Conservation (phyloP, 2,888 invertebrate genomes). For the Cryptosula pallasiana region DNA sequence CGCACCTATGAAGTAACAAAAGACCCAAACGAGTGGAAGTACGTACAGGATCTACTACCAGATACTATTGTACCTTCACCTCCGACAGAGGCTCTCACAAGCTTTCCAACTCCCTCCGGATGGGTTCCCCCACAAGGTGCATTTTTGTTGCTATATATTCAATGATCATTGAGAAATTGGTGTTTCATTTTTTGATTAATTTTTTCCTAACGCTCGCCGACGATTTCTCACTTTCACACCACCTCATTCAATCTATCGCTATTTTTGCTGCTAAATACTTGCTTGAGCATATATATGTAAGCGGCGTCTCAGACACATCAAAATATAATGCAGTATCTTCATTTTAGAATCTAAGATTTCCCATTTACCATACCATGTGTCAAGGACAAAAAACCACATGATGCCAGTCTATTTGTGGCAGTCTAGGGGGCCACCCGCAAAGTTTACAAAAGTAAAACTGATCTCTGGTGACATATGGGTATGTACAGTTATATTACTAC, state of each 20-base stretch:
- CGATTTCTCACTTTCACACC: neutral
- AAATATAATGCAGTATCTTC: neutral
- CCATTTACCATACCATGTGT: neutral
- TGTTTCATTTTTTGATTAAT: neutral
- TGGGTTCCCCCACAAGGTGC: constrained; percentile 13
- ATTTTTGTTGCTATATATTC: neutral
- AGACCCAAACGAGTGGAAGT: constrained; percentile 11
- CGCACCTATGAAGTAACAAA: constrained; percentile 1
- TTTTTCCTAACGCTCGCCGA: neutral
- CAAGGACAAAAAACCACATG: constrained; percentile 3
- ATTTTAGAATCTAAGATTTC: neutral
- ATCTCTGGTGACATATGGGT: constrained; percentile 15
- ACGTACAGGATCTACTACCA: neutral
- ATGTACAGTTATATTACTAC: no score
- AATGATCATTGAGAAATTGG: neutral
- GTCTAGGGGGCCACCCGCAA: neutral
- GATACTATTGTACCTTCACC: neutral
- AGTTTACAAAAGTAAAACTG: neutral
- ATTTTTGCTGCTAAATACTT: neutral
- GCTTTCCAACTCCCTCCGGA: constrained; percentile 8
- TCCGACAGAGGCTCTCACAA: neutral
- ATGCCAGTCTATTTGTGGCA: neutral
- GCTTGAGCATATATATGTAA: no score
- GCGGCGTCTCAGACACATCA: no score
- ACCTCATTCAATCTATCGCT: no score